phyloP scores from a whole-genome alignment of 2,113 vertebrate species.

The Cricetomys ansorgei region DNA sequence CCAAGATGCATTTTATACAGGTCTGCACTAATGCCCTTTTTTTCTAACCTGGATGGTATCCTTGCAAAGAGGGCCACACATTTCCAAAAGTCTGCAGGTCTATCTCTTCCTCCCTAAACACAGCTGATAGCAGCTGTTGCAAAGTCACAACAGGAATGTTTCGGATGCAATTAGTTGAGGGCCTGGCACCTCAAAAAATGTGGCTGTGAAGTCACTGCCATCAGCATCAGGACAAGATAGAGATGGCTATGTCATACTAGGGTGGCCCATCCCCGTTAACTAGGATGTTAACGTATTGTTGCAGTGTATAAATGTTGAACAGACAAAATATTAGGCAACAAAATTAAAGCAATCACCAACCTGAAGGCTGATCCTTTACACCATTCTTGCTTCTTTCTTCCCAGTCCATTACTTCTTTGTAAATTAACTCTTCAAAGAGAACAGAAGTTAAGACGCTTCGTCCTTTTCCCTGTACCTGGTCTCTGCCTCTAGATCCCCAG shows the following conservation, averaged over 20 bases:
- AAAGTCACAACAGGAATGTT: background rate
- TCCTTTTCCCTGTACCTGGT: background rate
- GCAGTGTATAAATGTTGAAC: background rate
- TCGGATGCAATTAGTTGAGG: background rate
- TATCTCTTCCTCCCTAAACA: background rate
- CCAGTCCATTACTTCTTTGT: conserved; percentile 99
- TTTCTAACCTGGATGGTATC: background rate
- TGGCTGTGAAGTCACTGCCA: background rate
- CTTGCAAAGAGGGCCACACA: background rate
- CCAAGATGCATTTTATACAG: background rate
- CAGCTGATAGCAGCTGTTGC: background rate
- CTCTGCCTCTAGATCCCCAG: background rate
- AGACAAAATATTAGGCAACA: background rate
- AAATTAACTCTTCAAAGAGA: conserved; percentile 93
- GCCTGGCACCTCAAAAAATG: background rate
- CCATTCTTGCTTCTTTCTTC: conserved; percentile 99
- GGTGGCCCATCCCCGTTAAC: background rate
- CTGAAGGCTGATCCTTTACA: conserved; percentile 96
- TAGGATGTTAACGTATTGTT: background rate
- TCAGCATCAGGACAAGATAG: background rate
- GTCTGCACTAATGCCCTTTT: background rate
- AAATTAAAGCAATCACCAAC: conserved; percentile 88
- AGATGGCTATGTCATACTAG: background rate
- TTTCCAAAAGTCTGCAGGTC: background rate
- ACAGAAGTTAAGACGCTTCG: background rate